Conservation (phyloP, 1,140 invertebrate genomes). For the Caenorhabditis latens region DNA sequence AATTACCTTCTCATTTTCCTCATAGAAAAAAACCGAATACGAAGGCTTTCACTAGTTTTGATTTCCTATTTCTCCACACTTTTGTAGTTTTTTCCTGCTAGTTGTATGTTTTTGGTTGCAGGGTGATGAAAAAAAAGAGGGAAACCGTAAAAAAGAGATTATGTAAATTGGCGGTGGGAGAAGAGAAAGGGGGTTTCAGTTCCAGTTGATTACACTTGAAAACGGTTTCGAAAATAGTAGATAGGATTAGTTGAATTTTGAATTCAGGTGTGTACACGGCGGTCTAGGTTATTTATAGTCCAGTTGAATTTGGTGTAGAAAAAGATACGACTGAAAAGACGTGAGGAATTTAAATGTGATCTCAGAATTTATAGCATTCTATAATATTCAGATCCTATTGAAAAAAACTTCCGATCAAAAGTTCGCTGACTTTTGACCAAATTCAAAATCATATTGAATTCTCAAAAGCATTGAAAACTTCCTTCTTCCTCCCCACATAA, state of each 20-base stretch:
- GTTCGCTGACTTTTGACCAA: no score
- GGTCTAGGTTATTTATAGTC: no score
- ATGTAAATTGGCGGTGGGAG: neutral
- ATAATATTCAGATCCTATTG: neutral
- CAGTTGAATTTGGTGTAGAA: no score
- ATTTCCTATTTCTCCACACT: neutral
- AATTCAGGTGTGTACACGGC: neutral
- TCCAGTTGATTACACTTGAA: conserved; percentile 30
- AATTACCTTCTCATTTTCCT: neutral
- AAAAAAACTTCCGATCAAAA: no score
- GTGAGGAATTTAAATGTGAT: no score
- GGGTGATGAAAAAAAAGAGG: neutral
- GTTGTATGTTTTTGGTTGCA: neutral
- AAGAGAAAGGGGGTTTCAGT: conserved; percentile 8
- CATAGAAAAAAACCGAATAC: neutral
- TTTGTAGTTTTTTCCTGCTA: neutral
- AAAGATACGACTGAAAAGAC: no score
- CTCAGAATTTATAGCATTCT: neutral
- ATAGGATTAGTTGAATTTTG: neutral
- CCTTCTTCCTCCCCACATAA: neutral
- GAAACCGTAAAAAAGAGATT: neutral
- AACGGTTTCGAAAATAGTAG: neutral
- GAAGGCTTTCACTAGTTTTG: neutral
- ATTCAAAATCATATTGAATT: no score
- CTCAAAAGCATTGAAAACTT: no score